phyloP scores from a whole-genome alignment of 2,113 vertebrate species.

The Holacanthus passer region DNA sequence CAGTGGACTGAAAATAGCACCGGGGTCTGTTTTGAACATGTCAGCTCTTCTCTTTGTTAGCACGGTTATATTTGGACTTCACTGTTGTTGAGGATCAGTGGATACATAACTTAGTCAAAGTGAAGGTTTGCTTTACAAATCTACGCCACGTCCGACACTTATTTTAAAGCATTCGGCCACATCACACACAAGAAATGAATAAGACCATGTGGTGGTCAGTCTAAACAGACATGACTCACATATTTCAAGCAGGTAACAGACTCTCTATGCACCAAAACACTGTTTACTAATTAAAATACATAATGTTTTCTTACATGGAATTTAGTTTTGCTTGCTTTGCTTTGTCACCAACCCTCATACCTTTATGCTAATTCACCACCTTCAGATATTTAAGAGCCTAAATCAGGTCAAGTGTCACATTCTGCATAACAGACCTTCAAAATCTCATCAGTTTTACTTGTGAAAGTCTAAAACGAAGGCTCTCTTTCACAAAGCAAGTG shows the following conservation, averaged over 20 bases:
- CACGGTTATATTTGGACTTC: constrained; percentile 44
- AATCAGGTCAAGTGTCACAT: neutral
- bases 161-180: constrained; percentile 2
- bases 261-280: constrained; percentile 1
- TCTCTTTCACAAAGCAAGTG: neutral
- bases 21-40: constrained; percentile 1
- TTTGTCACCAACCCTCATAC: neutral
- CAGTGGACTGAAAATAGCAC: constrained; percentile 44
- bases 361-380: neutral
- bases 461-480: neutral
- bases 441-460: neutral
- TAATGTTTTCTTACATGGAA: neutral
- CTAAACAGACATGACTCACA: constrained; percentile 39
- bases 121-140: neutral
- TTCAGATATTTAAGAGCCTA: constrained; percentile 12
- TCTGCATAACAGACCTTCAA: neutral
- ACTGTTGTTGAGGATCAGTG: constrained; percentile 20
- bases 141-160: neutral
- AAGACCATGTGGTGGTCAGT: constrained; percentile 22
- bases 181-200: constrained; percentile 12
- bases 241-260: constrained; percentile 18
- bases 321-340: neutral
- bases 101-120: neutral
- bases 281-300: neutral
- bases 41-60: constrained; percentile 50